These are phyloP conservation scores for Chaetura pelagica DNA, from an alignment of 2,113 vertebrate genomes.

Conservation along the genomic window DNA sequence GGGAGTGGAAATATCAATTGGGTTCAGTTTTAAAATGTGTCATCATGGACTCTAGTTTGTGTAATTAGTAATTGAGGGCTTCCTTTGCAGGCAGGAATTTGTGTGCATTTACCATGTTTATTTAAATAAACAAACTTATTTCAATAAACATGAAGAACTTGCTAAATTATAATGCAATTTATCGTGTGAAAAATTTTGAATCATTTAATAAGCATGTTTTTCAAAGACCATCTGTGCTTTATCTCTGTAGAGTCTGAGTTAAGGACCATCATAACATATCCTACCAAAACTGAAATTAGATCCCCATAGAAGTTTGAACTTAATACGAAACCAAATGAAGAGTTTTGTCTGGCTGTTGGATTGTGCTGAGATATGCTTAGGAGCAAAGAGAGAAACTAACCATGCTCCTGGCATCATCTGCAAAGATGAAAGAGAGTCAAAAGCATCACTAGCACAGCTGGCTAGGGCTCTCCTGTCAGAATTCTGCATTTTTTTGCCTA, in stretches of 20 bases:
- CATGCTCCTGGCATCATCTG: background rate
- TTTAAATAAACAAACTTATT: background rate
- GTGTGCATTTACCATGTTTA: background rate
- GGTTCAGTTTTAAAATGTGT: slow-evolving; percentile 13
- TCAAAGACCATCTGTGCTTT: background rate
- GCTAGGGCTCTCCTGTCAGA: background rate
- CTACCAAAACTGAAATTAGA: background rate
- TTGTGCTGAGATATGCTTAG: background rate
- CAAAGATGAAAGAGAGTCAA: background rate
- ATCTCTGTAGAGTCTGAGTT: background rate
- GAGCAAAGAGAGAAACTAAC: background rate
- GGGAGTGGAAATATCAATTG: background rate
- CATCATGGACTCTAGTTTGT: background rate
- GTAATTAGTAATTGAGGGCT: background rate
- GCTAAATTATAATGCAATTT: background rate
- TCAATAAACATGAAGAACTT: background rate
- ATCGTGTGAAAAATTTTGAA: background rate
- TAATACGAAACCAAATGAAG: background rate
- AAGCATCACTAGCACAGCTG: background rate
- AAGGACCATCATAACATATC: background rate
- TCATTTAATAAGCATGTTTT: background rate
- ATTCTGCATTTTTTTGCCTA: background rate
- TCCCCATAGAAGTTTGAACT: background rate
- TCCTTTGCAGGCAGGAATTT: background rate
- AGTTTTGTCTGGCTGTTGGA: background rate